Evolutionary conservation across 2,888 invertebrate genomes (phyloP), one percentile per base, ranked within the genome.

Genomic region (Sphaeridia pumilis): DNA sequence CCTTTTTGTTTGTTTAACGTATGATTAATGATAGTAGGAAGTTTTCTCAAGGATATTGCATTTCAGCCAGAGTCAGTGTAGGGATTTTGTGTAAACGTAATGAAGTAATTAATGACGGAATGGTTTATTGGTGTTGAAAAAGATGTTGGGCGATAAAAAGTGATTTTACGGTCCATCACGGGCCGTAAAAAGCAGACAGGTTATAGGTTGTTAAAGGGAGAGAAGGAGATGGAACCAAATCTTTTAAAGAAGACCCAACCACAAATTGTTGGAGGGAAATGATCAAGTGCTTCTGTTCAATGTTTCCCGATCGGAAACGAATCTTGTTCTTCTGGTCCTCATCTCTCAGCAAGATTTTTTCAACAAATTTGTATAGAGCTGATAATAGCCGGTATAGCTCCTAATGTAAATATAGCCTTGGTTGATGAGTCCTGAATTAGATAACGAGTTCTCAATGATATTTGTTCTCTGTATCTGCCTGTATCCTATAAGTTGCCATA

Each of bases 321-420:
- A 20, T 20, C 17, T 38, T 31, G 25, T 25, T 42, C 27, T 49
- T 36, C 56, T 56, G 56, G 34, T 56, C 45, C 56, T 56, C 56
- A 47, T 56, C 56, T 49, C 38, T 56, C 52, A 56, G 38, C 52
- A n/a, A n/a, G n/a, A n/a, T n/a, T n/a, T n/a, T n/a, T n/a, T n/a
- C n/a, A n/a, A n/a, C n/a, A n/a, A n/a, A n/a, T n/a, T n/a, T n/a
- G n/a, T n/a, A n/a, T n/a, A n/a, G n/a, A n/a, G n/a, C n/a, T n/a
- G n/a, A n/a, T n/a, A n/a, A n/a, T n/a, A n/a, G n/a, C n/a, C n/a
- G n/a, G n/a, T n/a, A n/a, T n/a, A n/a, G n/a, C n/a, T n/a, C n/a
- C n/a, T n/a, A n/a, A n/a, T n/a, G n/a, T n/a, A n/a, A n/a, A n/a
- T n/a, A n/a, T n/a, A n/a, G n/a, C n/a, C n/a, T n/a, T n/a, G n/a